Base-by-base conservation (phyloP, 2,888 invertebrate genomes). In the Pterostichus niger region DNA sequence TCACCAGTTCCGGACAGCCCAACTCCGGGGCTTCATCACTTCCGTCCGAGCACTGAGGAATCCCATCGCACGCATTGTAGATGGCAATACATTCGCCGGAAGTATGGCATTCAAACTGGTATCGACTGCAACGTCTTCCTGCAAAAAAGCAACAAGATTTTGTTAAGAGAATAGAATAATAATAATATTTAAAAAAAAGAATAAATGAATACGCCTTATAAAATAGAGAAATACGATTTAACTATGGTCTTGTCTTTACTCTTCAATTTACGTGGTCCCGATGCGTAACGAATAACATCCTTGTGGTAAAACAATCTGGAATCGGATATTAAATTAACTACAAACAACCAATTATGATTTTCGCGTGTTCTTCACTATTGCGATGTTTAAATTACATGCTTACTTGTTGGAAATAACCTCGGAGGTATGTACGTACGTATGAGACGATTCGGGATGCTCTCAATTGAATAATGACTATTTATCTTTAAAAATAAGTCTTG, bases 11-110 rank as follows among this genome's bases (percentile, higher is more conserved):
- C 2, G 95, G 96, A 88, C 96, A 96, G 84, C 93, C 93, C 84
- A 97, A 92, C 90, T 97, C 97, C 35, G 95, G 94, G 75, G 95
- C 96, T 91, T 98, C 98, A 90, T 98, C 98, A 88, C 97, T 97
- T 85, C 95, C 96, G 91, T 98, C 98, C 1, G 95, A 93, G 90
- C 96, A 97, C 90, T 98, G 97, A 33, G 97, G 95, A 86, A 98
- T 96, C 77, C 97, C 97, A 90, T 98, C 97, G 88, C 98, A 98
- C 7, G 96, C 97, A 90, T 98, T 98, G 91, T 98, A 98, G 86
- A 98, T 93, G 6, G 97, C 98, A 87, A 98, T 97, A 89, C 98
- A 98, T 90, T 98, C 97, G 64, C 95, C 95, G 59, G 96, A 95
- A 84, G 93, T 93, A 85, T 95, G 94, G 88, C 98, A 98, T 89